Conservation (phyloP, 37 sponge, comb jelly and placozoan genomes). For the Beroe forskalii region DNA sequence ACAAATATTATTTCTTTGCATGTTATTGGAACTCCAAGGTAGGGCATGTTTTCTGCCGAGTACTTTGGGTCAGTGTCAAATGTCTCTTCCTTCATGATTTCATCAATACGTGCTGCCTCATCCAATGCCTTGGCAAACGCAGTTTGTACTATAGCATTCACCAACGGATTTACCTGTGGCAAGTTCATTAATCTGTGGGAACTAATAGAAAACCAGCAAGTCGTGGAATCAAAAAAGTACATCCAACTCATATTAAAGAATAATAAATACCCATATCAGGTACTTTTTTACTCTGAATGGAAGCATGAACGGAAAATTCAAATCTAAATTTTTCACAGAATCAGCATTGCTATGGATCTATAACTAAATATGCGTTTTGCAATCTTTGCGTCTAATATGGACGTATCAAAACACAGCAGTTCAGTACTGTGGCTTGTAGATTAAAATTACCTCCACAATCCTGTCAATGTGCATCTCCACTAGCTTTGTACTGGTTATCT, state of each 20-base stretch:
- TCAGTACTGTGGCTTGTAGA: too few species aligned
- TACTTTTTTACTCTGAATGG: too few species aligned
- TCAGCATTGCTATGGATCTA: too few species aligned
- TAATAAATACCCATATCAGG: too few species aligned
- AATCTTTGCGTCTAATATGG: too few species aligned
- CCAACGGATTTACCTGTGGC: conserved; percentile 57
- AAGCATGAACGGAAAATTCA: too few species aligned
- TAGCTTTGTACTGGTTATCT: conserved; percentile 62
- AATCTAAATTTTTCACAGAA: too few species aligned
- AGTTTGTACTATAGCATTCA: conserved; percentile 56
- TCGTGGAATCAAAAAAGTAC: too few species aligned
- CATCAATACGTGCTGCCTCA: conserved; percentile 64
- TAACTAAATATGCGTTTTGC: too few species aligned
- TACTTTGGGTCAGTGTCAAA: conserved; percentile 12
- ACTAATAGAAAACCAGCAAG: background rate
- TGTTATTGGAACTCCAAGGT: conserved; percentile 73
- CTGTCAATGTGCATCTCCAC: conserved; percentile 68
- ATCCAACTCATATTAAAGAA: too few species aligned
- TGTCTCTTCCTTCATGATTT: background rate
- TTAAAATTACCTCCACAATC: conserved; percentile 67
- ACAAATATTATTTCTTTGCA: conserved; percentile 70
- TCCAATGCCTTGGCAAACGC: conserved; percentile 65
- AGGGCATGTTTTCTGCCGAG: conserved; percentile 61
- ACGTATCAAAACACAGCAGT: too few species aligned
- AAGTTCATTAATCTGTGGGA: background rate